phyloP scores from a whole-genome alignment of 2,113 vertebrate species.

The Craseonycteris thonglongyai region DNA sequence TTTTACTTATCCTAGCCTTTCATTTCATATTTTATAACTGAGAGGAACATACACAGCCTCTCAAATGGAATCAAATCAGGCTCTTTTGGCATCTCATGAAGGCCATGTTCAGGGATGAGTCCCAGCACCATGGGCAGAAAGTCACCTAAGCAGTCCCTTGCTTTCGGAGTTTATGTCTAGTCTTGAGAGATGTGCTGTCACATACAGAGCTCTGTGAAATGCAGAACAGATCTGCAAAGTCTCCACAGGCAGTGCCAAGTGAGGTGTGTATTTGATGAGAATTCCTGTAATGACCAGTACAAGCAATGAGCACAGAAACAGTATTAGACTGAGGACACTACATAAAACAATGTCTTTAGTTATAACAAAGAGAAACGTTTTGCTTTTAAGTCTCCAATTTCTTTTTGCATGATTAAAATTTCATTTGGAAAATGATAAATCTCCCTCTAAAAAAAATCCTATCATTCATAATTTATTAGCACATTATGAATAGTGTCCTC shows the following conservation, averaged over 20 bases:
- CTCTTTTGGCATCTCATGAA: neutral
- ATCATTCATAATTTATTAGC: neutral
- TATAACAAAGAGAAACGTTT: neutral
- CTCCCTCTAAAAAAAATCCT: constrained; percentile 5
- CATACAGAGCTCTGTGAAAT: neutral
- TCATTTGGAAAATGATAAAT: neutral
- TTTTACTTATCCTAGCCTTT: neutral
- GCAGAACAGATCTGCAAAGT: neutral
- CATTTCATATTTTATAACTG: neutral
- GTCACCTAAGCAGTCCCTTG: neutral
- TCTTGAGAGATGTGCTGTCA: neutral
- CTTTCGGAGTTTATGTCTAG: neutral
- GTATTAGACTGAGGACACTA: rapidly evolving
- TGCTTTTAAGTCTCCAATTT: neutral
- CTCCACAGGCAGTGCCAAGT: neutral
- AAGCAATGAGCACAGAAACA: neutral
- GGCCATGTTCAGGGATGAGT: neutral
- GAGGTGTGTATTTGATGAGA: no score
- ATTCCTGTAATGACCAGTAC: rapidly evolving
- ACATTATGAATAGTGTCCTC: neutral
- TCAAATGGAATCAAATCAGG: neutral
- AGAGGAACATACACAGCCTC: neutral
- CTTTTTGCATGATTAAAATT: constrained; percentile 22
- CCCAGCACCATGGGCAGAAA: neutral
- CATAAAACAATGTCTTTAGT: neutral